Evolutionary conservation across 1,140 invertebrate species (phyloP).

Genomic region (Phocides pigmalion): DNA sequence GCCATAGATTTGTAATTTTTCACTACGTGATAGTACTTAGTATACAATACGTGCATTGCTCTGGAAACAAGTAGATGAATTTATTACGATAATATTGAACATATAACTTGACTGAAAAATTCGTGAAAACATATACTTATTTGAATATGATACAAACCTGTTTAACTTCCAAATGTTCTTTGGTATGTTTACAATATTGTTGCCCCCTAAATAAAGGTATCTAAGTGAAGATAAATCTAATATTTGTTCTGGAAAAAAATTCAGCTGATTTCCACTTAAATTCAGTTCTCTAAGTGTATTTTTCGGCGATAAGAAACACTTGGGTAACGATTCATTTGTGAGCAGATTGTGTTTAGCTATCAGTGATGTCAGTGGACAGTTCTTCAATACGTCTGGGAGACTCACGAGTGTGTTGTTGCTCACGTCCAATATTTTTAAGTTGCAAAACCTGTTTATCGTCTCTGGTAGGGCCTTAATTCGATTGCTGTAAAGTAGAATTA

Average conservation of each 20-base stretch:
- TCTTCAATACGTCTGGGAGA: slow-evolving; percentile 90
- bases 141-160: slow-evolving; percentile 83
- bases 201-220: slow-evolving; percentile 95
- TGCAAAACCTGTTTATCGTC: slow-evolving; percentile 86
- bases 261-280: slow-evolving; percentile 95
- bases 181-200: slow-evolving; percentile 91
- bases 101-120: no score
- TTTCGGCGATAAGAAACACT: slow-evolving; percentile 87
- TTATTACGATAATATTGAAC: no score
- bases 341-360: slow-evolving; percentile 95
- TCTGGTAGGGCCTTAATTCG: slow-evolving; percentile 84
- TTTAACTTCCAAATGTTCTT: slow-evolving; percentile 92
- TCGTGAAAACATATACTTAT: no score
- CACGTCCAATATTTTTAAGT: slow-evolving; percentile 91
- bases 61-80: no score
- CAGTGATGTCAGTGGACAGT: slow-evolving; percentile 89
- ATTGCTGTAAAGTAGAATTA: slow-evolving; percentile 89
- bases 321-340: slow-evolving; percentile 92
- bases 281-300: slow-evolving; percentile 91
- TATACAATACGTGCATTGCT: no score
- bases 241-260: slow-evolving; percentile 93
- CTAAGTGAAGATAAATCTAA: slow-evolving; percentile 90
- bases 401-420: slow-evolving; percentile 93
- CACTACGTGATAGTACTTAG: no score
- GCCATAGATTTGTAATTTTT: no score